Evolutionary conservation across 2,888 invertebrate genomes (phyloP).

Genomic region (Serripes groenlandicus): DNA sequence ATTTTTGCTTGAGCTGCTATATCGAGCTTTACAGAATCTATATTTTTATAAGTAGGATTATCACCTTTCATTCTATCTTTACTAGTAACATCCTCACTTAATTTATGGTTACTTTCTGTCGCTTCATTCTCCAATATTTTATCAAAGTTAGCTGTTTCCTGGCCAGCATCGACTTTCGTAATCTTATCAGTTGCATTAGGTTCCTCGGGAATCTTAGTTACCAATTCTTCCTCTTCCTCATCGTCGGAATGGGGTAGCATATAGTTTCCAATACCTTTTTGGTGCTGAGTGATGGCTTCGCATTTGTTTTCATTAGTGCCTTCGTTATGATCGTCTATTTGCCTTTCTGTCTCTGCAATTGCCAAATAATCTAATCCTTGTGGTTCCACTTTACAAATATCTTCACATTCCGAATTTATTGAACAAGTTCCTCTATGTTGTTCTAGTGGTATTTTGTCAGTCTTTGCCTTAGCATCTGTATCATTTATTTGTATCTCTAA

Average conservation of each 20-base stretch:
- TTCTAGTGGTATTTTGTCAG: no score
- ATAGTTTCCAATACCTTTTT: slow-evolving; percentile 1
- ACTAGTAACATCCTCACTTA: not conserved
- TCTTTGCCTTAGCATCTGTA: no score
- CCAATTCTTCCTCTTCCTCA: slow-evolving; percentile 1
- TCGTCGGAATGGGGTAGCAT: slow-evolving; percentile 3
- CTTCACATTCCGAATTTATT: no score
- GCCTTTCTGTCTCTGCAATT: not conserved
- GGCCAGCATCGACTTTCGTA: no score
- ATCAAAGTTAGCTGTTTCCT: no score
- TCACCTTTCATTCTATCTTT: not conserved
- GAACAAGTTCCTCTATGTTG: no score
- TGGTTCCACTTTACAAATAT: no score
- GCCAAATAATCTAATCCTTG: no score
- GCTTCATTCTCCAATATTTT: not conserved
- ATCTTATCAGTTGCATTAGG: not conserved
- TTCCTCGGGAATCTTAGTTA: not conserved
- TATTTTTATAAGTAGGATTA: no score
- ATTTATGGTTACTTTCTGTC: not conserved
- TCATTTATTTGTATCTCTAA: no score
- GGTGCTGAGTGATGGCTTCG: not conserved
- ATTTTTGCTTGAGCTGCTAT: not conserved
- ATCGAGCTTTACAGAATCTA: no score
- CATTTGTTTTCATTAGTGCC: not conserved
- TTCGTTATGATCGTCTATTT: not conserved